A percentile compares a stretch with the other conserved stretches of the same genome.
Conservation (phyloP, 37 sponge, comb jelly and placozoan genomes). For the Chondrilla cf. caribensis region DNA sequence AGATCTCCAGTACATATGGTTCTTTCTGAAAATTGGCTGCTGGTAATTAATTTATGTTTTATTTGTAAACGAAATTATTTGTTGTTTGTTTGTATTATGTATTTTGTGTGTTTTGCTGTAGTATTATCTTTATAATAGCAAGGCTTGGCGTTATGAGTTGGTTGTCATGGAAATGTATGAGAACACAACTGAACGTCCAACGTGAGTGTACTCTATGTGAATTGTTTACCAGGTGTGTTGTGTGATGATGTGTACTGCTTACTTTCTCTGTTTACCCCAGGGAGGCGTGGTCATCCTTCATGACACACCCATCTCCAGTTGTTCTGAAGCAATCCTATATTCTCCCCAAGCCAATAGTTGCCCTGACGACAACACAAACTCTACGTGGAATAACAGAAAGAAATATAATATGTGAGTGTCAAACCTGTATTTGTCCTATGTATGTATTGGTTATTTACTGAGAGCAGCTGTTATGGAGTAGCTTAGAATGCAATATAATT, state of each 20-base stretch:
- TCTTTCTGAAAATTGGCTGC: conserved; percentile 91
- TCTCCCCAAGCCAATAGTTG: conserved; percentile 49
- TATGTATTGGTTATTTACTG: not conserved
- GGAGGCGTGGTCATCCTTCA: conserved; percentile 66
- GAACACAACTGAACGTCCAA: conserved; percentile 20
- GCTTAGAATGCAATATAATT: no score
- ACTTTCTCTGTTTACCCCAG: conserved; percentile 16
- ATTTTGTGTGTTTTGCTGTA: conserved; percentile 10
- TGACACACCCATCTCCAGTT: conserved; percentile 40
- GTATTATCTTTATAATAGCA: conserved; percentile 62
- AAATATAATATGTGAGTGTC: conserved; percentile 50
- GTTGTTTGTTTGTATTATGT: not conserved
- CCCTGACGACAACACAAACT: conserved; percentile 73
- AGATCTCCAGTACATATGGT: conserved; percentile 78
- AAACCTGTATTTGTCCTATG: no score
- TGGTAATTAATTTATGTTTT: conserved; percentile 31
- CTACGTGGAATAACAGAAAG: conserved; percentile 71
- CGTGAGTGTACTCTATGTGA: conserved; percentile 26
- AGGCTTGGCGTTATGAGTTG: conserved; percentile 65
- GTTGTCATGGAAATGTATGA: conserved; percentile 80
- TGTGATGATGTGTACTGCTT: not conserved
- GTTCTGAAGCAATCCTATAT: conserved; percentile 66
- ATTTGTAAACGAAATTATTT: not conserved
- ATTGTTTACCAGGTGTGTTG: not conserved
- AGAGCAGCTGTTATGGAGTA: no score